Evolutionary conservation across 2,113 vertebrate genomes (phyloP).

Genomic region (Dipodomys merriami): DNA sequence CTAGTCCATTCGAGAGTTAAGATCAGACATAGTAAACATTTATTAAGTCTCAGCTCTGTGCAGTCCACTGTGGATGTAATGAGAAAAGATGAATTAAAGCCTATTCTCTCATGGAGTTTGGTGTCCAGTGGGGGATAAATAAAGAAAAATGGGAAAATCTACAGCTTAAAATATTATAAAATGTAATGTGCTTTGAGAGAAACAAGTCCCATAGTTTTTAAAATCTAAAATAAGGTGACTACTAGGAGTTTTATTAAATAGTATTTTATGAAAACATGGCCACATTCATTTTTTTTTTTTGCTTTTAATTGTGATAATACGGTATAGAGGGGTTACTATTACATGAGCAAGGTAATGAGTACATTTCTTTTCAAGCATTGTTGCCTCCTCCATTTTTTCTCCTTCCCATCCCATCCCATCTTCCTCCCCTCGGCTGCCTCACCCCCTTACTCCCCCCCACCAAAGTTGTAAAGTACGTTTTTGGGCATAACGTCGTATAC

Average conservation of each 20-base stretch:
- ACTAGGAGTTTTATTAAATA: background rate
- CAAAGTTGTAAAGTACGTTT: too few species aligned
- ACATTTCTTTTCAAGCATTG: too few species aligned
- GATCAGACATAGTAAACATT: background rate
- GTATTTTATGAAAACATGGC: background rate
- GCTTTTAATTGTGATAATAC: background rate
- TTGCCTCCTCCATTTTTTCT: too few species aligned
- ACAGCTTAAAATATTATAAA: background rate
- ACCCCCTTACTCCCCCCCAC: too few species aligned
- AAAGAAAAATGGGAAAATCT: background rate
- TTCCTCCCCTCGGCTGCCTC: too few species aligned
- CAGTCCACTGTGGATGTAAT: background rate
- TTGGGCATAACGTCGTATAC: too few species aligned
- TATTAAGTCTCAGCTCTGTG: background rate
- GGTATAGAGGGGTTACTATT: background rate
- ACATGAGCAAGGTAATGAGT: too few species aligned
- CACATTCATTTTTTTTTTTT: background rate
- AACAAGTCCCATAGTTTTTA: background rate
- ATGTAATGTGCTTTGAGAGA: background rate
- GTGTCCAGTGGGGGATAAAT: background rate
- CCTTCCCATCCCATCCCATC: too few species aligned
- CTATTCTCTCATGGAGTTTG: background rate
- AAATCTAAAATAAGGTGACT: background rate
- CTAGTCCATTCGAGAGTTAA: background rate
- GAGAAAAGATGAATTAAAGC: background rate